phyloP scores from a whole-genome alignment of 2,888 invertebrate species.

The Zootermopsis nevadensis region DNA sequence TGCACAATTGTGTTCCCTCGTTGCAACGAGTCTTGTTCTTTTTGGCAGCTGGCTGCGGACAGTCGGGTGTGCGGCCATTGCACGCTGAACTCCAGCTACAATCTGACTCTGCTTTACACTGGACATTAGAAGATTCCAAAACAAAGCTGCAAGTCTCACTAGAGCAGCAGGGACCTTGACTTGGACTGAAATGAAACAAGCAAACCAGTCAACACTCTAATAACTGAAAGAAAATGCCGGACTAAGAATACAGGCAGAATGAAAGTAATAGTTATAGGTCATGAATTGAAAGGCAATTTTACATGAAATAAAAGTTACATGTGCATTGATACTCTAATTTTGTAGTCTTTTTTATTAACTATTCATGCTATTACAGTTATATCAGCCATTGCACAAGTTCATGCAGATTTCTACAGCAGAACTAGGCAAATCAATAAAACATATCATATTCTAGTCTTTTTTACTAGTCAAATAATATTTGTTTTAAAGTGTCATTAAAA shows the following conservation, averaged over 20 bases:
- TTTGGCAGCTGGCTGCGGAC: constrained; percentile 85
- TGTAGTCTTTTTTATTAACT: too few species aligned
- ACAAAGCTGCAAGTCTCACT: constrained; percentile 83
- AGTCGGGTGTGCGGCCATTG: constrained; percentile 85
- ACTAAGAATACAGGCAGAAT: neutral
- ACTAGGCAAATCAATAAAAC: too few species aligned
- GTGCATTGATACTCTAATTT: too few species aligned
- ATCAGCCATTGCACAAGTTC: too few species aligned
- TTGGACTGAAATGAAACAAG: constrained; percentile 75
- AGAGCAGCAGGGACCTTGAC: constrained; percentile 97
- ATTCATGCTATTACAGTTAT: too few species aligned
- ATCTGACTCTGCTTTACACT: constrained; percentile 87
- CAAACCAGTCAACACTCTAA: constrained; percentile 37
- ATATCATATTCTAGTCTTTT: too few species aligned
- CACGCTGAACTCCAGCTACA: constrained; percentile 91
- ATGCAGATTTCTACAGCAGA: too few species aligned
- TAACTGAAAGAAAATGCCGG: constrained; percentile 1
- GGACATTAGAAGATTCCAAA: constrained; percentile 70
- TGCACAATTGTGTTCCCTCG: constrained; percentile 86
- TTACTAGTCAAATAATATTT: too few species aligned
- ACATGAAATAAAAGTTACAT: too few species aligned
- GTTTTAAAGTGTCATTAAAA: too few species aligned
- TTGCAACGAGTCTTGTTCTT: constrained; percentile 95
- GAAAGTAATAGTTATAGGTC: too few species aligned
- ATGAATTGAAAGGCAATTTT: too few species aligned